A percentile compares a stretch with the other conserved stretches of the same genome.
These are phyloP conservation scores for Baronia brevicornis DNA, from an alignment of 2,888 invertebrate genomes.

Conservation along the genomic window DNA sequence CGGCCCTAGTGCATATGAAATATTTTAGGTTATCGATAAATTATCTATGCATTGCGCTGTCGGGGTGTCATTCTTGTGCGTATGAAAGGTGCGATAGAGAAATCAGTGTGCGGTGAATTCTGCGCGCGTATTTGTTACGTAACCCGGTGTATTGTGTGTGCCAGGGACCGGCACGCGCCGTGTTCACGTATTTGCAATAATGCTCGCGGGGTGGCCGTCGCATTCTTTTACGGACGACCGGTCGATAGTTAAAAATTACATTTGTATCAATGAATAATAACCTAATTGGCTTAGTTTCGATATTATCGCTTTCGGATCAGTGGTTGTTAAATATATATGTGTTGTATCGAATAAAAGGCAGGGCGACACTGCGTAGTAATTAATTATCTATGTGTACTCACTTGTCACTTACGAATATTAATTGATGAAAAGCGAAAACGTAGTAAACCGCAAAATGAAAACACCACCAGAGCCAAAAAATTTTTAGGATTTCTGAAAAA, in stretches of 20 bases:
- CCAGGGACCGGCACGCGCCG: constrained; percentile 48
- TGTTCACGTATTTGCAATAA: constrained; percentile 50
- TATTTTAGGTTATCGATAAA: constrained; percentile 29
- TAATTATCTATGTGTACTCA: too few species aligned
- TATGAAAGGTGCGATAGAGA: constrained; percentile 65
- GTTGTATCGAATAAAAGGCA: too few species aligned
- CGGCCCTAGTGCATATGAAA: constrained; percentile 17
- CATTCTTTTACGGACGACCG: constrained; percentile 54
- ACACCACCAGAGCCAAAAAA: too few species aligned
- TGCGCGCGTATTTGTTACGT: constrained; percentile 61
- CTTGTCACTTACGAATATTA: too few species aligned
- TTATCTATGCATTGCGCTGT: constrained; percentile 37
- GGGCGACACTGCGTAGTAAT: too few species aligned
- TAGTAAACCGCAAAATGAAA: too few species aligned
- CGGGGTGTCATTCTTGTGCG: constrained; percentile 39
- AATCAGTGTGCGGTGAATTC: constrained; percentile 63
- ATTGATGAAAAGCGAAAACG: too few species aligned
- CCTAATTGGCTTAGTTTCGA: too few species aligned
- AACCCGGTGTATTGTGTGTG: constrained; percentile 38
- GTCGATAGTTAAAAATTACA: constrained; percentile 20
- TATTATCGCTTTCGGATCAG: too few species aligned
- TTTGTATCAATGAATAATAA: too few species aligned
- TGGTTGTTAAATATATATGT: too few species aligned
- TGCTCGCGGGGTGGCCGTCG: constrained; percentile 58
- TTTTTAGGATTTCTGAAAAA: too few species aligned